Evolutionary conservation across 1,140 invertebrate genomes (phyloP).

Genomic region (Scaptomyza pallida): DNA sequence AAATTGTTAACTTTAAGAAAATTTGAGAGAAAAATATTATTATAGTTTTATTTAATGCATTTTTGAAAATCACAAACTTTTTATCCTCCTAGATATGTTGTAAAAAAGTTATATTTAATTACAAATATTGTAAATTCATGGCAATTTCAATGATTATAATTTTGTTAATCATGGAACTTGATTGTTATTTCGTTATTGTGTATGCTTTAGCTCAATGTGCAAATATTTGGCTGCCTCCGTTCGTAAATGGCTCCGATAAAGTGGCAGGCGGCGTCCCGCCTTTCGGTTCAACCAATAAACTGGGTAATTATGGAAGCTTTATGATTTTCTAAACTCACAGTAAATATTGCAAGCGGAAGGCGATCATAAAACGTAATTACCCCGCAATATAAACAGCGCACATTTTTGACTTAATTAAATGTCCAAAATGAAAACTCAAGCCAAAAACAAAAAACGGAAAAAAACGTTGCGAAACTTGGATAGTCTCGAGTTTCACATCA

Average conservation of each 20-base stretch:
- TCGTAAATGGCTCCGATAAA: slow-evolving; percentile 19
- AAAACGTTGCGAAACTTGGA: slow-evolving; percentile 40
- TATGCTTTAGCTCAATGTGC: slow-evolving; percentile 23
- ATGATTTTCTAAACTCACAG: slow-evolving; percentile 65
- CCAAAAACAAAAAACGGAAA: too few relatives aligned
- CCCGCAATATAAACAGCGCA: slow-evolving; percentile 62
- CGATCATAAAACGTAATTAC: slow-evolving; percentile 68
- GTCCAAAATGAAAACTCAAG: slow-evolving; percentile 55
- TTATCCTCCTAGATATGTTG: too few relatives aligned
- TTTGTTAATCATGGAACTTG: slow-evolving; percentile 8
- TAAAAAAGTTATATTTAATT: neutral
- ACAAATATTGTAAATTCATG: slow-evolving; percentile 10
- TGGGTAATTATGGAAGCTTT: slow-evolving; percentile 62
- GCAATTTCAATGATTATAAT: slow-evolving; percentile 8
- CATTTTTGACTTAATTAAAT: slow-evolving; percentile 73
- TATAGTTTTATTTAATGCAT: too few relatives aligned
- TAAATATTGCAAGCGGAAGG: slow-evolving; percentile 77
- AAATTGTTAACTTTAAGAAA: too few relatives aligned
- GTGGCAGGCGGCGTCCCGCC: slow-evolving; percentile 2
- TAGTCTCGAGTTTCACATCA: slow-evolving; percentile 38
- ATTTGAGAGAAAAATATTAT: too few relatives aligned
- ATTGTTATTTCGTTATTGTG: neutral
- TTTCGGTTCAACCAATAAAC: slow-evolving; percentile 27
- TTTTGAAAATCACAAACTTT: too few relatives aligned
- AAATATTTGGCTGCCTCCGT: slow-evolving; percentile 34